Conservation (phyloP, 1,140 invertebrate genomes). For the Bombus waltoni region DNA sequence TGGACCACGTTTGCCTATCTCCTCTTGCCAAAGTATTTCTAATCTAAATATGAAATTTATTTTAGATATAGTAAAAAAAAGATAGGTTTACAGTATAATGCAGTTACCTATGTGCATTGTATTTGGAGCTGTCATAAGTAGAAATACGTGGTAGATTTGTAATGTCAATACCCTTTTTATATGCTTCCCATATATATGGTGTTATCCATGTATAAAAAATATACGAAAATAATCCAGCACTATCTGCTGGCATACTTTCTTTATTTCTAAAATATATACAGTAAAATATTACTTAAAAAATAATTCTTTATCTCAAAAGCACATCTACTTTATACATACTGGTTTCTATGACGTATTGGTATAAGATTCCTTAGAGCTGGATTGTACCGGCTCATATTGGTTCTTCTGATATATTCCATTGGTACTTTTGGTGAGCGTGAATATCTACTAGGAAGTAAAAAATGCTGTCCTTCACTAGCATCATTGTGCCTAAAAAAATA, state of each 20-base stretch:
- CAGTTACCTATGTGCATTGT: slow-evolving; percentile 80
- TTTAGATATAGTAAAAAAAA: slow-evolving; percentile 2
- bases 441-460: slow-evolving; percentile 59
- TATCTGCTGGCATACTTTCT: slow-evolving; percentile 61
- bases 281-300: neutral
- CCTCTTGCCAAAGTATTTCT: slow-evolving; percentile 83
- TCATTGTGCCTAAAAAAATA: slow-evolving; percentile 29
- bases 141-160: slow-evolving; percentile 83
- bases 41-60: slow-evolving; percentile 73
- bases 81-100: neutral
- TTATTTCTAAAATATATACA: slow-evolving; percentile 40
- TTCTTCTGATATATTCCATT: slow-evolving; percentile 58
- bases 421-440: slow-evolving; percentile 51
- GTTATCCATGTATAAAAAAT: slow-evolving; percentile 85
- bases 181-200: slow-evolving; percentile 84
- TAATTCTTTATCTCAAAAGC: neutral
- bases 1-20: slow-evolving; percentile 86
- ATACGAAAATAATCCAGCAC: slow-evolving; percentile 75
- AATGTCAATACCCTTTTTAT: slow-evolving; percentile 80
- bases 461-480: slow-evolving; percentile 24
- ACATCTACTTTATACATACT: slow-evolving; percentile 58
- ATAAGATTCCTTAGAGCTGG: slow-evolving; percentile 71
- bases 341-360: slow-evolving; percentile 60
- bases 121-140: slow-evolving; percentile 82
- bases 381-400: slow-evolving; percentile 64